Percentiles rank a stretch among this genome's conserved stretches.
Evolutionary conservation across 53 echinoderm and acorn worm genomes (phyloP).

Genomic region (Glandiceps talaboti): DNA sequence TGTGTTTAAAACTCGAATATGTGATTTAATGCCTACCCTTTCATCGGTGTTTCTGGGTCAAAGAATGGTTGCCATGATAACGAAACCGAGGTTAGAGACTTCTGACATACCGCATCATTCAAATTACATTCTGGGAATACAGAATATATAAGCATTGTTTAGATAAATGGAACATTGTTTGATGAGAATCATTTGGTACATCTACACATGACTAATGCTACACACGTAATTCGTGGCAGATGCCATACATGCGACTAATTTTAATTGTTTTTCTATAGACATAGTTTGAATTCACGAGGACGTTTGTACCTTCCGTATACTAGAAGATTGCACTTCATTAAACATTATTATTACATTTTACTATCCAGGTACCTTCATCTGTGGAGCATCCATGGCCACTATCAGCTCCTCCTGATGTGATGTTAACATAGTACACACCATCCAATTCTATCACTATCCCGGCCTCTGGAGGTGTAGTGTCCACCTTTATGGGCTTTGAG

Average conservation of each 20-base stretch:
- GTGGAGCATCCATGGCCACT: background rate
- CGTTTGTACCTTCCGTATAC: too few relatives aligned
- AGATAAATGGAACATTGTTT: too few relatives aligned
- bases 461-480: background rate
- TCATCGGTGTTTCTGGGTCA: background rate
- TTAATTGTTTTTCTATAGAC: too few relatives aligned
- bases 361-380: background rate
- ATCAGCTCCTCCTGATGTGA: background rate
- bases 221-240: too few relatives aligned
- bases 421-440: background rate
- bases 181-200: too few relatives aligned
- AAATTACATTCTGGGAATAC: background rate
- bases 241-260: too few relatives aligned
- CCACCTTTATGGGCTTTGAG: background rate
- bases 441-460: background rate
- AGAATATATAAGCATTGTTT: too few relatives aligned
- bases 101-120: background rate
- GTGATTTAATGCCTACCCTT: background rate
- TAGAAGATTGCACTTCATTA: too few relatives aligned
- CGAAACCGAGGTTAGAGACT: background rate
- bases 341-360: too few relatives aligned
- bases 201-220: too few relatives aligned
- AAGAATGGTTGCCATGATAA: background rate
- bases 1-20: too few relatives aligned
- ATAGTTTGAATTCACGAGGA: too few relatives aligned